Percentiles rank a stretch among this genome's conserved stretches.
Evolutionary conservation across 2,797 vertebrate species (phyloP).

Genomic region (Anisognathus igniventris): DNA sequence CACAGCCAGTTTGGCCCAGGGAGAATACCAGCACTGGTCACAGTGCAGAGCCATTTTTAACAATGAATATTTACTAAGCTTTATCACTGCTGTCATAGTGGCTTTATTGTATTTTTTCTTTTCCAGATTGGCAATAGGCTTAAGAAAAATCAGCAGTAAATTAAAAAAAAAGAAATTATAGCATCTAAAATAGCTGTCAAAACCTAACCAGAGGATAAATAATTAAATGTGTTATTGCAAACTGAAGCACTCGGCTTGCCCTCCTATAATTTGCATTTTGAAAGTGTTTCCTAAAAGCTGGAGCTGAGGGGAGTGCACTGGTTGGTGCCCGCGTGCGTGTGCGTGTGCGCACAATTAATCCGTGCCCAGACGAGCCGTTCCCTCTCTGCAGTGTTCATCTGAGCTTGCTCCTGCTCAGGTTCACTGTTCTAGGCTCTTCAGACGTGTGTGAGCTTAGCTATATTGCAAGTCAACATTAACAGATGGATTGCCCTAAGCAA

Average conservation of each 20-base stretch:
- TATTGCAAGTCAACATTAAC: slow-evolving; percentile 62
- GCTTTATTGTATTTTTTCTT: neutral
- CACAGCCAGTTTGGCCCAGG: slow-evolving; percentile 64
- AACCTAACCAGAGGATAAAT: slow-evolving; percentile 15
- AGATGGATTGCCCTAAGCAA: slow-evolving; percentile 79
- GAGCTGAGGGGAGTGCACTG: neutral
- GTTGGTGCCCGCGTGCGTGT: neutral
- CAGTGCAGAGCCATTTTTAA: slow-evolving; percentile 59
- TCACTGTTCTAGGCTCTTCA: neutral
- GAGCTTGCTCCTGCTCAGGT: neutral
- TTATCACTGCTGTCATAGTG: slow-evolving; percentile 19
- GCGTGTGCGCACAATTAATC: neutral
- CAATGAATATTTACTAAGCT: slow-evolving; percentile 61
- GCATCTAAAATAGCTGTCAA: neutral
- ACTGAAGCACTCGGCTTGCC: neutral
- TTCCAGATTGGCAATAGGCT: neutral
- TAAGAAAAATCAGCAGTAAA: slow-evolving; percentile 2
- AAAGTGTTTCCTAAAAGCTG: neutral
- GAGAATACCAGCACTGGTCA: slow-evolving; percentile 71
- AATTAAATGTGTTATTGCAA: neutral
- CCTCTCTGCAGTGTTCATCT: neutral
- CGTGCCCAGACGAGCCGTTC: neutral
- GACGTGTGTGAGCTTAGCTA: neutral
- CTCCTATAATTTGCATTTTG: neutral
- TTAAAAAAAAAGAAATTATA: neutral